These are phyloP conservation scores for Lagodon rhomboides DNA, from an alignment of 2,797 vertebrate genomes.

Conservation along the genomic window DNA sequence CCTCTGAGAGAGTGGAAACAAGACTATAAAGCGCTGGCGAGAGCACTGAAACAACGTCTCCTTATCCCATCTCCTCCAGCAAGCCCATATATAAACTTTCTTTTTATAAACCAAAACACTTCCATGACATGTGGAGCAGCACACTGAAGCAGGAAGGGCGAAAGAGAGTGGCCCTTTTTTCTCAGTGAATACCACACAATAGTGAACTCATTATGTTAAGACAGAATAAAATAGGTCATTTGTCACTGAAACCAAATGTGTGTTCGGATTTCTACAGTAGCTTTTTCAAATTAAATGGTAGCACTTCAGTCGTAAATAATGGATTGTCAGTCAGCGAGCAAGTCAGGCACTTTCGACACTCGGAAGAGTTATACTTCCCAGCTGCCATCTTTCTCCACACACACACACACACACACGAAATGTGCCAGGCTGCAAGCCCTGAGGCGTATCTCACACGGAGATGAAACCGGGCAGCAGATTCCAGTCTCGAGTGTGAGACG, in stretches of 20 bases:
- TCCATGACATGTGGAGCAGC: conserved; percentile 33
- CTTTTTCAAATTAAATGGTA: conserved; percentile 59
- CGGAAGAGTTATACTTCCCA: conserved; percentile 73
- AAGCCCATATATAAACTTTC: conserved; percentile 60
- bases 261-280: conserved; percentile 46
- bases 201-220: conserved; percentile 26
- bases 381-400: conserved; percentile 62
- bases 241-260: conserved; percentile 30
- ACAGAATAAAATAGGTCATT: conserved; percentile 16
- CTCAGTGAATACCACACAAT: conserved; percentile 1
- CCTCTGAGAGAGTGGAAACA: conserved; percentile 82
- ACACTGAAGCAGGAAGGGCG: conserved; percentile 42
- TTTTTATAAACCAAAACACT: conserved; percentile 70
- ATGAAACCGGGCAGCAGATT: conserved; percentile 68
- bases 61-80: conserved; percentile 63
- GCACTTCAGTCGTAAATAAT: conserved; percentile 61
- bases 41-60: conserved; percentile 64
- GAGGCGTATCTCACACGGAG: conserved; percentile 59
- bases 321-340: conserved; percentile 42
- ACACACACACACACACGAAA: conserved; percentile 23
- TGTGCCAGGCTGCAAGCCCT: conserved; percentile 72
- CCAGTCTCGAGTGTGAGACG: conserved; percentile 49
- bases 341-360: conserved; percentile 54
- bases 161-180: conserved; percentile 14
- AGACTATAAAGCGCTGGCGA: conserved; percentile 75